phyloP scores from a whole-genome alignment of 1,140 invertebrate genomes.

The Sitophilus oryzae region DNA sequence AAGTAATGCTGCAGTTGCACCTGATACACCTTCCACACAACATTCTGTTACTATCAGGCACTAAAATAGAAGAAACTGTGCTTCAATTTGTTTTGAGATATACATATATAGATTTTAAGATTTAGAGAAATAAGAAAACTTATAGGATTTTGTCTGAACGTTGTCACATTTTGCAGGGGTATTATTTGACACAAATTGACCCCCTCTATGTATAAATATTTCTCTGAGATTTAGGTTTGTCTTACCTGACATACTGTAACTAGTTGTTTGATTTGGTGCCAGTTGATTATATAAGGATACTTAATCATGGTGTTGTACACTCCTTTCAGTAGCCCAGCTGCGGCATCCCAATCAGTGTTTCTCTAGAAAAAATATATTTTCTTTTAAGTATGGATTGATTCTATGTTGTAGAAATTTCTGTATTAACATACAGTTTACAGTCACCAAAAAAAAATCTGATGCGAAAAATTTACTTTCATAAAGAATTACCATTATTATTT shows the following conservation, averaged over 20 bases:
- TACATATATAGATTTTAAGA: too few species aligned
- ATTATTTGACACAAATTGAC: too few species aligned
- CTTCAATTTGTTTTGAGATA: too few species aligned
- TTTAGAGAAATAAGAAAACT: too few species aligned
- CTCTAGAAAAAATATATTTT: slow-evolving; percentile 50
- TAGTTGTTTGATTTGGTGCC: slow-evolving; percentile 90
- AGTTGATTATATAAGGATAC: slow-evolving; percentile 93
- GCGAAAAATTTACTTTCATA: too few species aligned
- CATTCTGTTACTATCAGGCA: slow-evolving; percentile 74
- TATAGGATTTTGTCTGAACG: too few species aligned
- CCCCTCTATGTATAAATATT: too few species aligned
- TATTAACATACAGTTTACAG: too few species aligned
- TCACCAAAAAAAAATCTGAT: too few species aligned
- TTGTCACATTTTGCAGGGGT: too few species aligned
- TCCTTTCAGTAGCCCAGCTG: slow-evolving; percentile 86
- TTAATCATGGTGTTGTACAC: slow-evolving; percentile 89
- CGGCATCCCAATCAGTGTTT: slow-evolving; percentile 94
- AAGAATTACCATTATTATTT: too few species aligned
- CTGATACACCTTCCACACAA: slow-evolving; percentile 61
- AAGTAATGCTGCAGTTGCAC: slow-evolving; percentile 72
- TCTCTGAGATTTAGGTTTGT: too few species aligned
- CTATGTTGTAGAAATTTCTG: not conserved
- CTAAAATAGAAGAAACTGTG: slow-evolving; percentile 44
- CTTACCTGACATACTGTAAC: slow-evolving; percentile 73
- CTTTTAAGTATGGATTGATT: not conserved